phyloP scores from a whole-genome alignment of 2,888 invertebrate genomes.

The Cantharis lateralis region DNA sequence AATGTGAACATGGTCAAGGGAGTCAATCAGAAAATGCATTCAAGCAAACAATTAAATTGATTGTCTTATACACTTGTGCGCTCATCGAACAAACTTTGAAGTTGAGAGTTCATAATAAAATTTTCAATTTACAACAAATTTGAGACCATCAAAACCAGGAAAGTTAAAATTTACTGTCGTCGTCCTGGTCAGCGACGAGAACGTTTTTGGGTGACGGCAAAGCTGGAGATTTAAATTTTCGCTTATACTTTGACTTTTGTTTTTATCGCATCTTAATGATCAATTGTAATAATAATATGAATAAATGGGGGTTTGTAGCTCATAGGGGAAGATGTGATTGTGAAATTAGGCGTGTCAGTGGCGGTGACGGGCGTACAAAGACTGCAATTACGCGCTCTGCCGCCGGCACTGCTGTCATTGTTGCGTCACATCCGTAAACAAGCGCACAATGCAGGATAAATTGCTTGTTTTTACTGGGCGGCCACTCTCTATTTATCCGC shows the following conservation, averaged over 20 bases:
- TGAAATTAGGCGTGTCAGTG: conserved; percentile 59
- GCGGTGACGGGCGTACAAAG: conserved; percentile 56
- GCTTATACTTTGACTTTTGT: not conserved
- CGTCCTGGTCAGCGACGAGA: not conserved
- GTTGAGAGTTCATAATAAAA: not conserved
- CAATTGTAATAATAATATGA: conserved; percentile 24
- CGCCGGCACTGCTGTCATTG: conserved; percentile 52
- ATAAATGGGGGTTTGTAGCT: conserved; percentile 19
- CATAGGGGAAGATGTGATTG: conserved; percentile 44
- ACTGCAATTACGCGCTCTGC: conserved; percentile 56
- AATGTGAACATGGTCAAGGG: conserved; percentile 27
- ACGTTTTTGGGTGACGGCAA: not conserved
- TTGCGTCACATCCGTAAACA: conserved; percentile 53
- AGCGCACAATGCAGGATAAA: conserved; percentile 38
- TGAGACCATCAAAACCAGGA: not conserved
- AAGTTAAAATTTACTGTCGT: not conserved
- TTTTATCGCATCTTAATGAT: conserved; percentile 11
- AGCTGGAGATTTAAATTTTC: not conserved
- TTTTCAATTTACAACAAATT: not conserved
- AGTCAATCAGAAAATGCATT: conserved; percentile 26
- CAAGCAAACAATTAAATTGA: conserved; percentile 32
- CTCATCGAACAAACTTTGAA: not conserved
- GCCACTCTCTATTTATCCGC: conserved; percentile 25
- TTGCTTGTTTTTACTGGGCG: conserved; percentile 37
- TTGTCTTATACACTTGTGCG: conserved; percentile 14